Evolutionary conservation across 2,797 vertebrate genomes (phyloP).

Genomic region (Rhinoraja longicauda): DNA sequence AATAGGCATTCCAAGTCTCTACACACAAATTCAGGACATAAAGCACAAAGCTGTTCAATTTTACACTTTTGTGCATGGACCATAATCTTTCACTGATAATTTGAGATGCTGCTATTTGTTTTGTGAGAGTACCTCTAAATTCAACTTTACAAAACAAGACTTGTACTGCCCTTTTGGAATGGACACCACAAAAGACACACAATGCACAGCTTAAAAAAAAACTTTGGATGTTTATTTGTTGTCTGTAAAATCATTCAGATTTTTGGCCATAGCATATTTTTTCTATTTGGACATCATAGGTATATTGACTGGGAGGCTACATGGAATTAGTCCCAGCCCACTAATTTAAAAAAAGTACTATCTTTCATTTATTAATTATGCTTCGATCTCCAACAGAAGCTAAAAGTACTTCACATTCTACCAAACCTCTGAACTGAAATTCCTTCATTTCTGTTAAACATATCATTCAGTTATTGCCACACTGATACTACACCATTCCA

Average conservation of each 20-base stretch:
- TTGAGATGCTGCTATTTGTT: not conserved
- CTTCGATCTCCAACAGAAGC: not conserved
- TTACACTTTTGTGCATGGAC: not conserved
- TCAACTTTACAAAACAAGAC: not conserved
- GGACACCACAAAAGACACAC: not conserved
- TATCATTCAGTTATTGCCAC: not conserved
- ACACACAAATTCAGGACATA: no score
- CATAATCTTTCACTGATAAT: not conserved
- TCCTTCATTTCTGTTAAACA: not conserved
- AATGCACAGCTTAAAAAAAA: not conserved
- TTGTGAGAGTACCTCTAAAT: not conserved
- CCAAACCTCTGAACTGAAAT: not conserved
- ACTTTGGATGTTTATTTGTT: not conserved
- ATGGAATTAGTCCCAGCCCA: not conserved
- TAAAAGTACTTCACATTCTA: not conserved
- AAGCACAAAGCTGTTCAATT: not conserved
- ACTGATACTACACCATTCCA: not conserved
- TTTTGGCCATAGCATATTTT: not conserved
- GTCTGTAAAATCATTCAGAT: not conserved
- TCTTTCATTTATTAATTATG: not conserved
- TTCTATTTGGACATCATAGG: not conserved
- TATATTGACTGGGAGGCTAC: not conserved
- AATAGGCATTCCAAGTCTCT: no score
- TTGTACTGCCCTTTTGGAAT: not conserved
- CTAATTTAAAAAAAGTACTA: not conserved